These are phyloP conservation scores for Ectemnius continuus DNA, from an alignment of 2,888 invertebrate genomes.

Conservation along the genomic window DNA sequence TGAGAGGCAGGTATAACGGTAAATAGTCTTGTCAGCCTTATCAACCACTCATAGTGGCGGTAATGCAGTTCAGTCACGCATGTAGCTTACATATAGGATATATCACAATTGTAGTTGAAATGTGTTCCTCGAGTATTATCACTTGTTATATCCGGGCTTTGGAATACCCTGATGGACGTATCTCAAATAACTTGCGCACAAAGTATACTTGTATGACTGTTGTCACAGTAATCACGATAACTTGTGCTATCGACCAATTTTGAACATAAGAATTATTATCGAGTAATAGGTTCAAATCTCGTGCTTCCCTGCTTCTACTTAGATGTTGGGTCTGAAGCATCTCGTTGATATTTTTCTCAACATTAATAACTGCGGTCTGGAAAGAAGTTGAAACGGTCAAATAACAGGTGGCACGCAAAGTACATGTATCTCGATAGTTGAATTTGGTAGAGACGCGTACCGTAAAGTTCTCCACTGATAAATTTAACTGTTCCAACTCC, in stretches of 20 bases:
- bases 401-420: too few relatives aligned
- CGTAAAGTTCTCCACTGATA: slow-evolving; percentile 94
- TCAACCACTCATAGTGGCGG: too few relatives aligned
- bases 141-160: slow-evolving; percentile 70
- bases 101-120: neutral
- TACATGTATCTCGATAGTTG: too few relatives aligned
- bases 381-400: slow-evolving; percentile 63
- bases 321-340: slow-evolving; percentile 91
- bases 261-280: slow-evolving; percentile 93
- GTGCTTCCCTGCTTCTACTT: slow-evolving; percentile 87
- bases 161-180: slow-evolving; percentile 81
- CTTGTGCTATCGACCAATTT: slow-evolving; percentile 93
- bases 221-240: slow-evolving; percentile 88
- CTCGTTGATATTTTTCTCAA: slow-evolving; percentile 91
- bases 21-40: too few relatives aligned
- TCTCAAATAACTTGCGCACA: slow-evolving; percentile 92
- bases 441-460: slow-evolving; percentile 79
- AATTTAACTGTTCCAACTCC: slow-evolving; percentile 91
- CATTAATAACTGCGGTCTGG: slow-evolving; percentile 86
- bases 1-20: too few relatives aligned
- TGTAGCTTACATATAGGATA: neutral
- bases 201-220: slow-evolving; percentile 91
- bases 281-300: slow-evolving; percentile 88
- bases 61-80: too few relatives aligned
- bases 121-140: neutral